These are phyloP conservation scores for Hystrix brachyura DNA, from an alignment of 2,113 vertebrate genomes.

Conservation along the genomic window DNA sequence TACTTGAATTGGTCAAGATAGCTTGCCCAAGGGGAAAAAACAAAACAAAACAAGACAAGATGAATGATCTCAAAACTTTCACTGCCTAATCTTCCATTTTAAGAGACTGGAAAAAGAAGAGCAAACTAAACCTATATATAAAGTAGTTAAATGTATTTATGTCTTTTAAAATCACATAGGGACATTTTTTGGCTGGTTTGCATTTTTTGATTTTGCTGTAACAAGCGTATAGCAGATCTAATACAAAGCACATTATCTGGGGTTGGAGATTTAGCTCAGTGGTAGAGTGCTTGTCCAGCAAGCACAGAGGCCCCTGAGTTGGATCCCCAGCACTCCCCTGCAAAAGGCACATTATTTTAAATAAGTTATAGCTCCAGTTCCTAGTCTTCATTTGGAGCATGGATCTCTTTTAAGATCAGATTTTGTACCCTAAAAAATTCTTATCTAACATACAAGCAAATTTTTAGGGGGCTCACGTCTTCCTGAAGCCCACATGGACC, in stretches of 20 bases:
- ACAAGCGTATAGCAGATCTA: neutral
- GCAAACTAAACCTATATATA: neutral
- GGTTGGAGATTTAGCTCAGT: too few species aligned
- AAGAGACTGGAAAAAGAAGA: neutral
- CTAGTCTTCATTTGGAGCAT: constrained; percentile 23
- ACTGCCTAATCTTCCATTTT: neutral
- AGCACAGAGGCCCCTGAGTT: too few species aligned
- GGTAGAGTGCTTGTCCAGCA: too few species aligned
- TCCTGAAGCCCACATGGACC: neutral
- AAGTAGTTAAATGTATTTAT: neutral
- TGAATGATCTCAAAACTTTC: neutral
- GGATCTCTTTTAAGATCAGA: constrained; percentile 37
- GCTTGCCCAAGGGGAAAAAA: neutral
- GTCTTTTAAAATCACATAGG: constrained; percentile 4
- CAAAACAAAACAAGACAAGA: neutral
- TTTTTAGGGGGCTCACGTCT: neutral
- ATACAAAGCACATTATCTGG: neutral
- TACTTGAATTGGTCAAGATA: neutral
- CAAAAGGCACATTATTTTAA: constrained; percentile 39
- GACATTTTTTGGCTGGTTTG: neutral
- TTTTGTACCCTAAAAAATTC: neutral
- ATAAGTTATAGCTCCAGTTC: neutral
- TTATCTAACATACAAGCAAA: neutral
- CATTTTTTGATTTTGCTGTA: constrained; percentile 60
- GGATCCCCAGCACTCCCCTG: too few species aligned